Percentiles rank a stretch among this genome's conserved stretches.
Evolutionary conservation across 2,113 vertebrate species (phyloP).

Genomic region (Uria lomvia): DNA sequence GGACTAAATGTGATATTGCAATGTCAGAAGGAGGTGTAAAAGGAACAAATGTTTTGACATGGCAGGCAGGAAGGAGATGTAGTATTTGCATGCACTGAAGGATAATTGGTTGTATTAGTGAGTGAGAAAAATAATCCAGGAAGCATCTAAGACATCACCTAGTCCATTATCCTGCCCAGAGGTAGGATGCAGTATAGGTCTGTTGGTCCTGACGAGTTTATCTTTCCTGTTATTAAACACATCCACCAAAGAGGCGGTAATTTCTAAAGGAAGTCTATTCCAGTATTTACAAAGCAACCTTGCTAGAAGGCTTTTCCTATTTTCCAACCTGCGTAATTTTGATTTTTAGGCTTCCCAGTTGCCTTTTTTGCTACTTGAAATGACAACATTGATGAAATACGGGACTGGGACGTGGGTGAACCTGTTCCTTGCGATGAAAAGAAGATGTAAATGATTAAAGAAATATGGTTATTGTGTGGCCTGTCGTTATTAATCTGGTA

Average conservation of each 20-base stretch:
- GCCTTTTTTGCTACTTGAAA: background rate
- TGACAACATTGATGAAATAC: background rate
- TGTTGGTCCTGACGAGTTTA: background rate
- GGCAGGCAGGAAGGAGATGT: background rate
- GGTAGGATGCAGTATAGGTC: background rate
- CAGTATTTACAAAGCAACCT: background rate
- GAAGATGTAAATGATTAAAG: background rate
- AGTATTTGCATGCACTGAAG: background rate
- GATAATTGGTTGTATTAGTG: background rate
- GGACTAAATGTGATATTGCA: background rate
- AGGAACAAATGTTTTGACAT: background rate
- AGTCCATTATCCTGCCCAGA: background rate
- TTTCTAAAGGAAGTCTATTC: background rate
- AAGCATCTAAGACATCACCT: background rate
- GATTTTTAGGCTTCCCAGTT: background rate
- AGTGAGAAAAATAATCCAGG: background rate
- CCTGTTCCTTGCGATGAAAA: background rate
- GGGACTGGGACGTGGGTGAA: background rate
- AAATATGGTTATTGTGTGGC: background rate
- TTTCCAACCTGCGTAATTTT: background rate
- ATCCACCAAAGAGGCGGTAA: background rate
- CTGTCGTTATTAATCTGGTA: background rate
- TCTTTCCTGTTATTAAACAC: background rate
- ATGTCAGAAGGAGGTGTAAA: background rate
- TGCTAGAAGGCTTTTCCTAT: background rate